phyloP scores from a whole-genome alignment of 2,113 vertebrate genomes.

The Bostrychus sinensis region DNA sequence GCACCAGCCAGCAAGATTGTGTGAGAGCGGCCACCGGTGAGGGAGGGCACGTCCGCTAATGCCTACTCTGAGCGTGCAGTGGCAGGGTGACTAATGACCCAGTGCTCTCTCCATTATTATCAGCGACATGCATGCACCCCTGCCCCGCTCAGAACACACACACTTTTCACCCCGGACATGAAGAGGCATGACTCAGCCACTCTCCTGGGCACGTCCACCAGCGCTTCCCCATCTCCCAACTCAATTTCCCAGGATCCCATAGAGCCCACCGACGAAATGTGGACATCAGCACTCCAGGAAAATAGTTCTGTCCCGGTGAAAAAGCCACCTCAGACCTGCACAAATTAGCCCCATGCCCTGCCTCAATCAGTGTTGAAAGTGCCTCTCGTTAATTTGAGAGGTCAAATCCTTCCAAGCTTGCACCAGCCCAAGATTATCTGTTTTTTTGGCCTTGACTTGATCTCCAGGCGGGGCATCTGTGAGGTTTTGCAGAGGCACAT shows the following conservation, averaged over 20 bases:
- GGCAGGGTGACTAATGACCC: too few species aligned
- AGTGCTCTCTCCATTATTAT: too few species aligned
- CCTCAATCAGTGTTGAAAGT: slow-evolving; percentile 52
- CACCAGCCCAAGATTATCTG: slow-evolving; percentile 25
- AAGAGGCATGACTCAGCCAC: slow-evolving; percentile 53
- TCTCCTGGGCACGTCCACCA: slow-evolving; percentile 33
- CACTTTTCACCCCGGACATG: slow-evolving; percentile 40
- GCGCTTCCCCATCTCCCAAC: slow-evolving; percentile 45
- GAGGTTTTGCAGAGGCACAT: slow-evolving; percentile 9
- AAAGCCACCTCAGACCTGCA: slow-evolving; percentile 20
- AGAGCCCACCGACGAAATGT: slow-evolving; percentile 53
- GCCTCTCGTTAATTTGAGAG: slow-evolving; percentile 52
- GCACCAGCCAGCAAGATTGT: slow-evolving; percentile 26
- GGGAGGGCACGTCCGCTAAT: slow-evolving; percentile 45
- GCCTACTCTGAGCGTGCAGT: slow-evolving; percentile 39
- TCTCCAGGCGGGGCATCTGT: slow-evolving; percentile 2
- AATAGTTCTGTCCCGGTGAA: slow-evolving; percentile 51
- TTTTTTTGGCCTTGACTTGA: slow-evolving; percentile 18
- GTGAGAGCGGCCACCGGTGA: slow-evolving; percentile 27
- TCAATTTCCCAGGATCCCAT: slow-evolving; percentile 58
- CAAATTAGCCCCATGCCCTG: slow-evolving; percentile 60
- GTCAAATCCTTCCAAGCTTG: slow-evolving; percentile 39
- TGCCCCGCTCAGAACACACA: slow-evolving; percentile 15
- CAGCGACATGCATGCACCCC: slow-evolving; percentile 21
- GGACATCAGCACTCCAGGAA: slow-evolving; percentile 64